These are phyloP conservation scores for Gallinago media DNA, from an alignment of 2,113 vertebrate species.

Conservation along the genomic window DNA sequence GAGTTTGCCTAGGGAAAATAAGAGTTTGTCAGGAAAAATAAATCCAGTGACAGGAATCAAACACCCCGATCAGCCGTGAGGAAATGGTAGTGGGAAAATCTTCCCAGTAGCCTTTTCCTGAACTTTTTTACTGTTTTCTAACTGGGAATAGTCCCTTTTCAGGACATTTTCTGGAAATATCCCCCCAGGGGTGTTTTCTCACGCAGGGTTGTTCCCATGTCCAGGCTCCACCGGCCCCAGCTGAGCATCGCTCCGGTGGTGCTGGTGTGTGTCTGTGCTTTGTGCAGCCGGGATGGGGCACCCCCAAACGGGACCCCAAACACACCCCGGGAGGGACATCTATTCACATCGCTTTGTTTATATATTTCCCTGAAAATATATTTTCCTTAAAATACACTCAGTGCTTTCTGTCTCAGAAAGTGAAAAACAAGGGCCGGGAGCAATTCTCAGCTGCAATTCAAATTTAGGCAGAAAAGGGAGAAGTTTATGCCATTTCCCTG, in stretches of 20 bases:
- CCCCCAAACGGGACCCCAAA: not conserved
- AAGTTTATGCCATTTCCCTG: not conserved
- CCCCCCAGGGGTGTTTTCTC: not conserved
- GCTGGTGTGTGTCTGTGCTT: rapidly evolving
- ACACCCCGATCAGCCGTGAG: not conserved
- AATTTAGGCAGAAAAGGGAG: not conserved
- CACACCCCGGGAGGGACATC: rapidly evolving
- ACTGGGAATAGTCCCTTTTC: not conserved
- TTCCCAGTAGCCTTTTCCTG: rapidly evolving
- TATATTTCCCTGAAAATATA: not conserved
- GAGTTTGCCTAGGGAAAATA: not conserved
- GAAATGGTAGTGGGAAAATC: not conserved
- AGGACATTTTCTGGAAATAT: not conserved
- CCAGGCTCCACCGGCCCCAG: not conserved
- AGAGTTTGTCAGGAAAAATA: not conserved
- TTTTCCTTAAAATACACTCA: not conserved
- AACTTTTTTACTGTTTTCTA: too few relatives aligned
- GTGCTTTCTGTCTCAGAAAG: not conserved
- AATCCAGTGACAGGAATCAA: not conserved
- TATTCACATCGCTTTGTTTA: not conserved
- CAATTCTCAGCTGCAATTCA: not conserved
- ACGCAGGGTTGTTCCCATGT: rapidly evolving
- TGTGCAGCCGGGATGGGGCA: not conserved
- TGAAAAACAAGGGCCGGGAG: not conserved
- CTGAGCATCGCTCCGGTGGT: rapidly evolving